These are phyloP conservation scores for Odontamblyopus rebecca DNA, from an alignment of 2,797 vertebrate genomes.

Conservation along the genomic window DNA sequence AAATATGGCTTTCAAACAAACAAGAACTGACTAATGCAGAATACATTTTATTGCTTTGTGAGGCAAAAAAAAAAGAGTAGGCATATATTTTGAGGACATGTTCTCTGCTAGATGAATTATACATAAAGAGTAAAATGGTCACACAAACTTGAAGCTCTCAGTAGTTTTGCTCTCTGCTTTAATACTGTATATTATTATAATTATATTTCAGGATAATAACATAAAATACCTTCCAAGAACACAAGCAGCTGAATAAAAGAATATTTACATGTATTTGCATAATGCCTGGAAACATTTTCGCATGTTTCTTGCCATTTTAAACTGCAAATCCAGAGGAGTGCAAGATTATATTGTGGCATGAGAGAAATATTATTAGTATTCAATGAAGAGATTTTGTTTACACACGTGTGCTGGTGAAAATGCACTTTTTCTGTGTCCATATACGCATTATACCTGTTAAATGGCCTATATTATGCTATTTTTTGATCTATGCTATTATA, in stretches of 20 bases:
- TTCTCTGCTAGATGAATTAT: slow-evolving; percentile 39
- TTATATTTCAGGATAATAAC: slow-evolving; percentile 31
- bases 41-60: slow-evolving; percentile 25
- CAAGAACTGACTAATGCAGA: slow-evolving; percentile 26
- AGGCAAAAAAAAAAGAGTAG: slow-evolving; percentile 19
- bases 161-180: slow-evolving; percentile 26
- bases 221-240: slow-evolving; percentile 40
- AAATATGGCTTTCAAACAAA: slow-evolving; percentile 29
- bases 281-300: slow-evolving; percentile 57
- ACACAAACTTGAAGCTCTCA: slow-evolving; percentile 7
- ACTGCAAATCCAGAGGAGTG: slow-evolving; percentile 42
- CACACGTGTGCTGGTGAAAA: too few relatives aligned
- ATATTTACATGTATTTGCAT: slow-evolving; percentile 59
- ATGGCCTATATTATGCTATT: too few relatives aligned
- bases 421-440: too few relatives aligned
- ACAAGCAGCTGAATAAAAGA: slow-evolving; percentile 48
- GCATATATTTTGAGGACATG: slow-evolving; percentile 21
- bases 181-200: slow-evolving; percentile 37
- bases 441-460: too few relatives aligned
- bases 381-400: too few relatives aligned
- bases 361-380: too few relatives aligned
- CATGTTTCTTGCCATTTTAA: slow-evolving; percentile 56
- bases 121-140: slow-evolving; percentile 22
- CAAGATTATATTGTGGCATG: slow-evolving; percentile 19
- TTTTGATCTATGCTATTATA: too few relatives aligned